Conservation (phyloP, 2,797 vertebrate genomes). For the Hemitrygon akajei region DNA sequence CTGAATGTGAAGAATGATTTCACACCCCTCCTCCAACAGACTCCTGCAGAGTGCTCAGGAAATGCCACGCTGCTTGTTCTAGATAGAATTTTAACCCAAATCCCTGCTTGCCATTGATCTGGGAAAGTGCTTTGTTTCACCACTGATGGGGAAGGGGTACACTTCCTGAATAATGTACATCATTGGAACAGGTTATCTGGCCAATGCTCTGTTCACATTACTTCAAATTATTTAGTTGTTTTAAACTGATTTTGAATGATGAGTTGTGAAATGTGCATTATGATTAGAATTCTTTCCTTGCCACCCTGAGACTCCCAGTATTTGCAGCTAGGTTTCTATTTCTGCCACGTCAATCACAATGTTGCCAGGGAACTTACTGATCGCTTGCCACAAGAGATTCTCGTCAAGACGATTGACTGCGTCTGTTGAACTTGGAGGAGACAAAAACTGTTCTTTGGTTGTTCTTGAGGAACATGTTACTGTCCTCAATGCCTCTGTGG, state of each 20-base stretch:
- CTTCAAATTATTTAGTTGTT: neutral
- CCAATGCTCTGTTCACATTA: neutral
- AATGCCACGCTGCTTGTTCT: neutral
- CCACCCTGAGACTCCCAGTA: neutral
- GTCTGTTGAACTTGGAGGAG: neutral
- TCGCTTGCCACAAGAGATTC: neutral
- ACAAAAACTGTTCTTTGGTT: neutral
- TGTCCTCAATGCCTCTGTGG: neutral
- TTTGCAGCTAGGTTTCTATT: neutral
- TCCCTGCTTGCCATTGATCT: neutral
- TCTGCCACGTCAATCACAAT: neutral
- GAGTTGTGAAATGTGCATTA: neutral
- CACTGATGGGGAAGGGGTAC: neutral
- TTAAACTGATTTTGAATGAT: neutral
- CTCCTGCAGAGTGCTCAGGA: neutral
- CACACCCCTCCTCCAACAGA: neutral
- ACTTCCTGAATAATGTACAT: neutral
- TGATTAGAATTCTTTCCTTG: neutral
- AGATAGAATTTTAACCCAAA: neutral
- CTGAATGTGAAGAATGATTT: neutral
- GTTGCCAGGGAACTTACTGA: neutral
- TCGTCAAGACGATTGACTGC: neutral
- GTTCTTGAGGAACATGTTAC: neutral
- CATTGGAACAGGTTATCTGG: neutral
- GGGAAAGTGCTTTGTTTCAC: neutral